Evolutionary conservation across 1,140 invertebrate genomes (phyloP).

Genomic region (Thereuonema tuberculata): DNA sequence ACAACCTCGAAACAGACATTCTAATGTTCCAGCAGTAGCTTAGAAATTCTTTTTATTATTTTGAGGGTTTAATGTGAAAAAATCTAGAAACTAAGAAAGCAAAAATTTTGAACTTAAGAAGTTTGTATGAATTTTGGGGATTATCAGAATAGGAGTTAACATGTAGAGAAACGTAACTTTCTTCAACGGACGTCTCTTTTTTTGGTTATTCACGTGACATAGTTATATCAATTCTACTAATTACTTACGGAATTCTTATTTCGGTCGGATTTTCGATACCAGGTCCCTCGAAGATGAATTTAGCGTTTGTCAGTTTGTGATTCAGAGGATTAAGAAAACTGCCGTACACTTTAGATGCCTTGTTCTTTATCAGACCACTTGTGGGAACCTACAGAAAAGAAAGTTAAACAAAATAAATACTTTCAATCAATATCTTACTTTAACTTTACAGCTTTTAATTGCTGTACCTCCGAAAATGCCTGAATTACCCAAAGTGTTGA

Average conservation of each 20-base stretch:
- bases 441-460: not conserved
- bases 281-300: constrained; percentile 4
- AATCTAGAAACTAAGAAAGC: too few species aligned
- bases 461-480: not conserved
- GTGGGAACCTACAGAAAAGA: not conserved
- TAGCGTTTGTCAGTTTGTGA: not conserved
- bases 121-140: not conserved
- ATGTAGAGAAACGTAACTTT: not conserved
- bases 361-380: not conserved
- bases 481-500: too few species aligned
- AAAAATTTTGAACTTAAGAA: not conserved
- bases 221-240: not conserved
- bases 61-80: too few species aligned
- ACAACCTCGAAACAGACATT: not conserved
- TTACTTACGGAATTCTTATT: not conserved
- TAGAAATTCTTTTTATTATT: too few species aligned
- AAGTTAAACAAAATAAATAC: not conserved
- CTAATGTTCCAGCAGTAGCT: too few species aligned
- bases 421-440: not conserved
- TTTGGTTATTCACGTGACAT: not conserved
- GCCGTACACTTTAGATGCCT: not conserved
- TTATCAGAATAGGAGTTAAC: not conserved
- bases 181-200: not conserved
- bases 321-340: not conserved
- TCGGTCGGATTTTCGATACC: not conserved